Conservation (phyloP, 2,888 invertebrate species). For the Campopleginae sp. region DNA sequence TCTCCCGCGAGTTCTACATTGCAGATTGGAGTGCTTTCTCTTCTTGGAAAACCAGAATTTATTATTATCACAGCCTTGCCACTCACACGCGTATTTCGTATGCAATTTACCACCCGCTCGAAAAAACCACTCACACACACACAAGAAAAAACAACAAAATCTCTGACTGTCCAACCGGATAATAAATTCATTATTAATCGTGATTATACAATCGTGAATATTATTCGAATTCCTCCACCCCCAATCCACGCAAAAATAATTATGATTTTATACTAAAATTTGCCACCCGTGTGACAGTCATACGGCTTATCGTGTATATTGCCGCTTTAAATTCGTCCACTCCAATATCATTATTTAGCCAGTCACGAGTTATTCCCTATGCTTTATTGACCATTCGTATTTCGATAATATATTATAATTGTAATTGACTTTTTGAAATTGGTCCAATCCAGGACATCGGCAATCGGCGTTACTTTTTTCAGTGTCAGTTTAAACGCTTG, state of each 20-base stretch:
- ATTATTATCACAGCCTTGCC: constrained; percentile 55
- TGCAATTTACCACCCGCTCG: constrained; percentile 31
- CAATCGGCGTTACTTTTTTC: background rate
- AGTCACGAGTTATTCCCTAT: background rate
- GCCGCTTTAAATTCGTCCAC: background rate
- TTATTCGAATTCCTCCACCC: constrained; percentile 8
- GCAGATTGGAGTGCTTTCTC: constrained; percentile 37
- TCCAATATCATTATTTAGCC: constrained; percentile 16
- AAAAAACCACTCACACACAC: background rate
- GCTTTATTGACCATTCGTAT: background rate
- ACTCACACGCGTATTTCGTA: constrained; percentile 48
- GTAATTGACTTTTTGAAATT: background rate
- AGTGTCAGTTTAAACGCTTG: background rate
- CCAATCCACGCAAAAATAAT: background rate
- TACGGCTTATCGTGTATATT: background rate
- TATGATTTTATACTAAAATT: background rate
- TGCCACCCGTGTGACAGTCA: background rate
- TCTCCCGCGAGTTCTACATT: background rate
- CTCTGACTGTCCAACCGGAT: constrained; percentile 59
- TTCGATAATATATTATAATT: background rate
- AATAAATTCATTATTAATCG: constrained; percentile 67
- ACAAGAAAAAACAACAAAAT: constrained; percentile 14
- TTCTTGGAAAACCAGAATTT: constrained; percentile 41
- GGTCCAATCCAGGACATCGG: background rate
- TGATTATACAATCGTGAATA: constrained; percentile 42